Evolutionary conservation across 2,113 vertebrate species (phyloP).

Genomic region (Agapornis roseicollis): DNA sequence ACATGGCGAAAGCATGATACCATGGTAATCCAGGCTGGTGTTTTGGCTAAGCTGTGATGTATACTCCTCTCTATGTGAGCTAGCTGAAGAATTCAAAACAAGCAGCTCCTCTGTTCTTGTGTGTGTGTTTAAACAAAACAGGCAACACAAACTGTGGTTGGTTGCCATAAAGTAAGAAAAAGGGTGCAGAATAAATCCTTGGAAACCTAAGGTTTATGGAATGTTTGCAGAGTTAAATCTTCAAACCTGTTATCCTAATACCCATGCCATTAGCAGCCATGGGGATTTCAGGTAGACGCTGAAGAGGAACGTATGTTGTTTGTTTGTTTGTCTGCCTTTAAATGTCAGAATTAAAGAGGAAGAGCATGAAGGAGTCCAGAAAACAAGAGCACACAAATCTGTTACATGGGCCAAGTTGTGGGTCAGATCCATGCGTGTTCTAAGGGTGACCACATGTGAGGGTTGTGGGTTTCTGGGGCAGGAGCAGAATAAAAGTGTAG

Average conservation of each 20-base stretch:
- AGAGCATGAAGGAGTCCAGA: background rate
- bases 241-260: background rate
- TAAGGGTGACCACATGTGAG: background rate
- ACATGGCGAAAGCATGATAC: background rate
- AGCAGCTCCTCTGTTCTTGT: background rate
- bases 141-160: background rate
- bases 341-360: background rate
- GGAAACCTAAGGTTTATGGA: background rate
- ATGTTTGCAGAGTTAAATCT: background rate
- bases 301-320: background rate
- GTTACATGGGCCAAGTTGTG: background rate
- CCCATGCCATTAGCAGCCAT: background rate
- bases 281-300: background rate
- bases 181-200: background rate
- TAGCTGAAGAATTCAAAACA: background rate
- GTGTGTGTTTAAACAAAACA: background rate
- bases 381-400: background rate
- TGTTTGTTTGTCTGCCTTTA: background rate
- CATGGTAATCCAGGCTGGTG: background rate
- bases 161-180: background rate
- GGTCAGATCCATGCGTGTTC: background rate
- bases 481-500: background rate
- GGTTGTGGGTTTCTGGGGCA: rapidly evolving
- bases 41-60: background rate
- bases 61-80: background rate